Evolutionary conservation across 2,888 invertebrate genomes (phyloP).

Genomic region (Platerodrilus igneus): DNA sequence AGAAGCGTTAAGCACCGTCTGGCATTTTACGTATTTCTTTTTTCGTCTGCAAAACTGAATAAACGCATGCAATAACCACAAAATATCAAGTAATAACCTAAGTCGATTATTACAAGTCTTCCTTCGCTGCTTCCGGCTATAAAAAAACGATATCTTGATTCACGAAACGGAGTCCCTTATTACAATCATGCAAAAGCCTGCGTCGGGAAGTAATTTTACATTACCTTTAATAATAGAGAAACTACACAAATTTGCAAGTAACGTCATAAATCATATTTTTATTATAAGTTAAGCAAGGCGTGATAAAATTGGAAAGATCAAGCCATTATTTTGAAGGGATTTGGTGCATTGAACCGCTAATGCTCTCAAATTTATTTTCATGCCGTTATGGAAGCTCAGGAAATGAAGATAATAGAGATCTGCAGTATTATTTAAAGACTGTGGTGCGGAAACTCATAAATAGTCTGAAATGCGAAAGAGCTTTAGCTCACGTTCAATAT

Average conservation of each 20-base stretch:
- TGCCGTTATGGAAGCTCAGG: constrained; percentile 10
- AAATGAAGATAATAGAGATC: constrained; percentile 15
- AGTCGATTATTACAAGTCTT: constrained; percentile 21
- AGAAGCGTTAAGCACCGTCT: no score
- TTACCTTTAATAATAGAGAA: constrained; percentile 9
- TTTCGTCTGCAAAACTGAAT: constrained; percentile 14
- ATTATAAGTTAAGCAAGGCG: background rate
- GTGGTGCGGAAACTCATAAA: constrained; percentile 2
- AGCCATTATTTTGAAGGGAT: constrained; percentile 10
- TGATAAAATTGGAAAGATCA: constrained; percentile 3
- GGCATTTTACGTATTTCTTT: constrained; percentile 13
- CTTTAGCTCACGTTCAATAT: no score
- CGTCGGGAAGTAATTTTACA: constrained; percentile 16
- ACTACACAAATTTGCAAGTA: constrained; percentile 11
- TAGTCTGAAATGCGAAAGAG: no score
- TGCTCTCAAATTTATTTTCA: constrained; percentile 13
- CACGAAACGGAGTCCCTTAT: constrained; percentile 20
- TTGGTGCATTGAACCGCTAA: constrained; percentile 12
- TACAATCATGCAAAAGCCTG: constrained; percentile 21
- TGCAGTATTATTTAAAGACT: constrained; percentile 12
- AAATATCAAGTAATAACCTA: constrained; percentile 19
- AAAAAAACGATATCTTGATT: constrained; percentile 25
- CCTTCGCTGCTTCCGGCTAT: constrained; percentile 22
- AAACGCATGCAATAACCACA: constrained; percentile 17
- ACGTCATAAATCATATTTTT: constrained; percentile 11